These are phyloP conservation scores for Cliona cf. orientalis DNA, from an alignment of 37 sponge, comb jelly and placozoan genomes.

Conservation along the genomic window DNA sequence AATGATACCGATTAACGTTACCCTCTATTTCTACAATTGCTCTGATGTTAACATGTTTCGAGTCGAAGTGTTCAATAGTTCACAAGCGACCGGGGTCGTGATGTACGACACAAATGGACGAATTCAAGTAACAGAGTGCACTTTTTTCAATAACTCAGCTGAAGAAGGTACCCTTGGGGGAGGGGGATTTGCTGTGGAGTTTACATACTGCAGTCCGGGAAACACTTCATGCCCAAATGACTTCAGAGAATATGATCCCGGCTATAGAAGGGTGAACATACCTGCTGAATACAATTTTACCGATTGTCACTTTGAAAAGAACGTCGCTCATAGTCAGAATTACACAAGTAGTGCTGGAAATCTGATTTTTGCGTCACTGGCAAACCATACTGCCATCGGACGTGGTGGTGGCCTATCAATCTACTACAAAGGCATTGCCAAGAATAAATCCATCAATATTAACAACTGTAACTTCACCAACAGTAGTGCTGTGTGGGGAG, in stretches of 20 bases:
- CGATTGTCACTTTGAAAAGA: slow-evolving; percentile 22
- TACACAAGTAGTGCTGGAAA: no score
- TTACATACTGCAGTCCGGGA: slow-evolving; percentile 59
- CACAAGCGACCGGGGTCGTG: slow-evolving; percentile 38
- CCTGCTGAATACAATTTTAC: slow-evolving; percentile 8
- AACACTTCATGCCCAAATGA: no score
- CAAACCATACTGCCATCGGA: slow-evolving; percentile 43
- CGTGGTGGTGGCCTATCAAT: slow-evolving; percentile 69
- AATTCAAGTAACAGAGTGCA: background rate
- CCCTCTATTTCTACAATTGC: background rate
- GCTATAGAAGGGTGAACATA: no score
- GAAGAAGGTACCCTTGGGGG: background rate
- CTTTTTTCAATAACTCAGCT: background rate
- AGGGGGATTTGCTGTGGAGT: slow-evolving; percentile 54
- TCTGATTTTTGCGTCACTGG: slow-evolving; percentile 9
- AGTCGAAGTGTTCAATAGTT: slow-evolving; percentile 21
- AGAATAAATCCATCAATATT: slow-evolving; percentile 17
- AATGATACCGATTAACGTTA: background rate
- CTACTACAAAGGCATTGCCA: slow-evolving; percentile 48
- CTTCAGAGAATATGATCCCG: no score
- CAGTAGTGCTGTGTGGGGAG: slow-evolving; percentile 53
- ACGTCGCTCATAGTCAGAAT: no score
- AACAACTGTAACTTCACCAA: slow-evolving; percentile 7
- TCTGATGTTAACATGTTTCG: background rate
- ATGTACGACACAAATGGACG: slow-evolving; percentile 26